Evolutionary conservation across 2,113 vertebrate genomes (phyloP), one percentile per base, ranked within the genome.

Genomic region (Rhombomys opimus): DNA sequence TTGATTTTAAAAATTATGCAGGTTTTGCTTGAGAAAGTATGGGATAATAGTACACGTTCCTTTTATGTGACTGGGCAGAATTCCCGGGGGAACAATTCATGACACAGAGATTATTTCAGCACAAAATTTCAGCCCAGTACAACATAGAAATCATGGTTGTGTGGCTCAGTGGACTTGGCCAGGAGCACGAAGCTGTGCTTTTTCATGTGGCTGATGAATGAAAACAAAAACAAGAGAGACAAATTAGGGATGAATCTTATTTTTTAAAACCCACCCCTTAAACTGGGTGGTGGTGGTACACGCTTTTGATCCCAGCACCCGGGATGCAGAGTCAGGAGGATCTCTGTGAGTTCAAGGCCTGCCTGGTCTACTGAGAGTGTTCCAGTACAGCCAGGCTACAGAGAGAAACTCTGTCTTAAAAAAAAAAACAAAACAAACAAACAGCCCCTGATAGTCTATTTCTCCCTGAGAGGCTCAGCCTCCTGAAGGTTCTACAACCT

Each of bases 1-100:
- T 1, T 50, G 18, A 38, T 82, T 78, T 68, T 88, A 95, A 91
- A 41, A 86, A 17, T 65, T 72, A 93, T 5, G 25, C 25, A 77
- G 30, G 57, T 17, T 89, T 94, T 23, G 73, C 70, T 50, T 89
- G 87, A 93, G 61, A 91, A 25, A 91, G 67, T 63, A 22, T 8
- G 41, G 50, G 52, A 8, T 57, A 22, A 32, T 15, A n/a, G 35
- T n/a, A 38, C 14, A 38, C 54, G 86, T 57, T 57, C 38, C 22
- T 72, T 72, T 9, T 54, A 20, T 72, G 22, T 11, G 50, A 15
- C 20, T 54, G 30, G 38, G 7, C 20, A 50, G 82, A 88, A 57
- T 54, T 27, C 13, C 50, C 73, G 18, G 15, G 3, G 38, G 50
- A 73, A 72, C 1, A 25, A 70, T 54, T 57, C 32, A 57, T 38